phyloP scores from a whole-genome alignment of 2,113 vertebrate species.

The Zootoca vivipara region DNA sequence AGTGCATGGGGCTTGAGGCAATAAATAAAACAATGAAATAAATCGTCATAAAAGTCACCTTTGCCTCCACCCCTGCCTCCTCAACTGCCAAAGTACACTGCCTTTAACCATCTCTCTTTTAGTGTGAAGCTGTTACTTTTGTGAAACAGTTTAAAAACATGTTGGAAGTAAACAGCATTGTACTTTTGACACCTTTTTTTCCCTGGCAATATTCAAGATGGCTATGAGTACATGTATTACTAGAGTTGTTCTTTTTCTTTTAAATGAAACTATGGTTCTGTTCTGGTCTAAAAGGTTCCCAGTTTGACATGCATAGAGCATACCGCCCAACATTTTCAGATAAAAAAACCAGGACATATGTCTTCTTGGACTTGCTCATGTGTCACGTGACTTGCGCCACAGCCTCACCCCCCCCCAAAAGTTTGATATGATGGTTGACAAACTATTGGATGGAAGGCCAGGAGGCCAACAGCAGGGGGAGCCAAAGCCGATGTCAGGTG shows the following conservation, averaged over 20 bases:
- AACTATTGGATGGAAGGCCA: too few relatives aligned
- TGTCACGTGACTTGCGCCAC: too few relatives aligned
- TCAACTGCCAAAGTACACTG: slow-evolving; percentile 37
- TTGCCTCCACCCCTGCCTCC: slow-evolving; percentile 28
- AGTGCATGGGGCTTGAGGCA: background rate
- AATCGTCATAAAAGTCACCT: slow-evolving; percentile 53
- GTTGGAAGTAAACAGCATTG: slow-evolving; percentile 41
- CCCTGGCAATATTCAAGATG: slow-evolving; percentile 33
- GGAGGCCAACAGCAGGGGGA: too few relatives aligned
- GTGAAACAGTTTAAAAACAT: slow-evolving; percentile 45
- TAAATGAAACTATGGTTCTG: too few relatives aligned
- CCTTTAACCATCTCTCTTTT: slow-evolving; percentile 48
- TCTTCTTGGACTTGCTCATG: too few relatives aligned
- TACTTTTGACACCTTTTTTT: background rate
- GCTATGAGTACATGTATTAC: slow-evolving; percentile 42
- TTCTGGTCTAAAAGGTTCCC: background rate
- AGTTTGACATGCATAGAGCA: slow-evolving; percentile 32
- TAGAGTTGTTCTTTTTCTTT: slow-evolving; percentile 23
- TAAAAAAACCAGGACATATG: background rate
- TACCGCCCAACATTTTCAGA: too few relatives aligned
- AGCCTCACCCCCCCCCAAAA: too few relatives aligned
- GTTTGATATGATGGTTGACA: too few relatives aligned
- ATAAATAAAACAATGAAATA: slow-evolving; percentile 54
- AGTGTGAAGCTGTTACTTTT: slow-evolving; percentile 51
- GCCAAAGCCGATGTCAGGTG: too few relatives aligned